Percentiles rank a stretch among this genome's conserved stretches.
Conservation (phyloP, 2,888 invertebrate species). For the Nineta flava region DNA sequence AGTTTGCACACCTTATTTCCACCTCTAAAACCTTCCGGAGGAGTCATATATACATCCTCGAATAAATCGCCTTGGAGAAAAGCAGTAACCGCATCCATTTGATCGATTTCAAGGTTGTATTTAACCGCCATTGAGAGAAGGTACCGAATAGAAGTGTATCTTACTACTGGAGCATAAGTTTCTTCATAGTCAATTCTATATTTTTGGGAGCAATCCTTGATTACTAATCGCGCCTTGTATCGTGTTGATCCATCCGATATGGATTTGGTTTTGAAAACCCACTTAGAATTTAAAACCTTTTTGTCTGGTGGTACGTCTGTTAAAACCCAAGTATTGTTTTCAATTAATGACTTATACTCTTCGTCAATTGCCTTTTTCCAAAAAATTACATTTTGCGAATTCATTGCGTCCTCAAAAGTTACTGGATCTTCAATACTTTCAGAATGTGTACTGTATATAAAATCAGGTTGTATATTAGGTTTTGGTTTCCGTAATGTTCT, state of each 20-base stretch:
- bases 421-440: background rate
- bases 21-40: conserved; percentile 11
- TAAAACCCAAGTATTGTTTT: too few relatives aligned
- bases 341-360: conserved; percentile 11
- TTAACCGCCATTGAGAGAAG: conserved; percentile 7
- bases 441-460: too few relatives aligned
- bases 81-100: conserved; percentile 12
- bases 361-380: conserved; percentile 5
- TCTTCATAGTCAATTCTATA: conserved; percentile 10
- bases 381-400: background rate
- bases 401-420: background rate
- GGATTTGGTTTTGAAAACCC: conserved; percentile 13
- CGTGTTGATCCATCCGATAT: conserved; percentile 7
- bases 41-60: conserved; percentile 8
- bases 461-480: too few relatives aligned
- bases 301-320: too few relatives aligned
- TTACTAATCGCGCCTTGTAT: conserved; percentile 13
- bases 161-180: conserved; percentile 13
- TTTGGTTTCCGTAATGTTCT: too few relatives aligned
- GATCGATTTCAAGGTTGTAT: conserved; percentile 10
- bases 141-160: conserved; percentile 10
- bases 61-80: conserved; percentile 10
- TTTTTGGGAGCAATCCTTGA: conserved; percentile 11
- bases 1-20: conserved; percentile 13
- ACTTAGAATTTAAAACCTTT: conserved; percentile 12